These are phyloP conservation scores for Amblyraja radiata DNA, from an alignment of 2,797 vertebrate species.

Conservation along the genomic window DNA sequence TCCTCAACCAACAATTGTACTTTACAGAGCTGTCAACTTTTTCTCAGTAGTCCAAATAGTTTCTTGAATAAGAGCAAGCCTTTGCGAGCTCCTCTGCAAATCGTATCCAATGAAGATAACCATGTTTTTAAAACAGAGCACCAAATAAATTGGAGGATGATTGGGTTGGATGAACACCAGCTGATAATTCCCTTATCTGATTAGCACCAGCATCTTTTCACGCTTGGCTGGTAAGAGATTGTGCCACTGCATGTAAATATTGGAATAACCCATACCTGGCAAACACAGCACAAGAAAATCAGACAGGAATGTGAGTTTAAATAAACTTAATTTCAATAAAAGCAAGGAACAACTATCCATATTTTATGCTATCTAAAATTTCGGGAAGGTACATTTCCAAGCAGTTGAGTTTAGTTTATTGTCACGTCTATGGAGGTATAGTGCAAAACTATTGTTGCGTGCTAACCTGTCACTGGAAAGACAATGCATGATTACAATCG, in stretches of 20 bases:
- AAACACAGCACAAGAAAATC: background rate
- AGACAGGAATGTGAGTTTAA: constrained; percentile 12
- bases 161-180: constrained; percentile 2
- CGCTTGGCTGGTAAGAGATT: constrained; percentile 21
- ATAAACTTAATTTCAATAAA: background rate
- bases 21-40: constrained; percentile 6
- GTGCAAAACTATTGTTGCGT: too few species aligned
- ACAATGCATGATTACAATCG: too few species aligned
- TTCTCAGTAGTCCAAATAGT: background rate
- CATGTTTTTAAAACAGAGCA: constrained; percentile 31
- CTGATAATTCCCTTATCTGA: constrained; percentile 29
- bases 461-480: too few species aligned
- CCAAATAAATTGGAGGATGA: constrained; percentile 30
- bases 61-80: constrained; percentile 17
- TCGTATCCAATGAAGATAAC: constrained; percentile 10
- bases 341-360: background rate
- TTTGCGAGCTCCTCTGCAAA: background rate
- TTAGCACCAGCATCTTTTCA: constrained; percentile 30
- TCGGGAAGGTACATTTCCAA: background rate
- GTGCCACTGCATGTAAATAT: constrained; percentile 21
- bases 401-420: too few species aligned
- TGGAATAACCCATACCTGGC: background rate
- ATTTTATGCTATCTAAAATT: background rate
- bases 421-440: too few species aligned
- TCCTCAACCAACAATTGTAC: background rate